These are phyloP conservation scores for Cliona cf. orientalis DNA, from an alignment of 37 sponge, comb jelly and placozoan genomes.

Conservation along the genomic window DNA sequence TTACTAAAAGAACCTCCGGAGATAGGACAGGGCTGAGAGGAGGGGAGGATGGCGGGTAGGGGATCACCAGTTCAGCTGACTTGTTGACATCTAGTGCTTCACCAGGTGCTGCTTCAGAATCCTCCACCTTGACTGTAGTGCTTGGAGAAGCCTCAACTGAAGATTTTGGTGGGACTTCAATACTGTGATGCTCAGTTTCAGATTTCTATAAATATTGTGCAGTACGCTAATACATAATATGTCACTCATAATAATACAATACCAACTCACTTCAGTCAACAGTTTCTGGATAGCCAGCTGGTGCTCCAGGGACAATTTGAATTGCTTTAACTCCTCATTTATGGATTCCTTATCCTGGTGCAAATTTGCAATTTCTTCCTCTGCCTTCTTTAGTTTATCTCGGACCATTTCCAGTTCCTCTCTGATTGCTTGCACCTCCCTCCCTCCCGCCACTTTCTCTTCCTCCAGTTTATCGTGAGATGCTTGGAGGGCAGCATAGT, in stretches of 20 bases:
- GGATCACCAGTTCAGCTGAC: too few species aligned
- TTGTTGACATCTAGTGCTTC: not conserved
- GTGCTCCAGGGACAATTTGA: slow-evolving; percentile 17
- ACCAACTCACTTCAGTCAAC: too few species aligned
- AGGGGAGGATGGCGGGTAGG: too few species aligned
- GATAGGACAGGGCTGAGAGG: too few species aligned
- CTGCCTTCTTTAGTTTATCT: not conserved
- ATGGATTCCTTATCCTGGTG: not conserved
- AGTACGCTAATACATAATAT: not conserved
- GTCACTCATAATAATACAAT: too few species aligned
- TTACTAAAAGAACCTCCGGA: too few species aligned
- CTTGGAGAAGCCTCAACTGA: too few species aligned
- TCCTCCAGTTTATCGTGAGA: slow-evolving; percentile 26
- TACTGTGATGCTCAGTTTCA: not conserved
- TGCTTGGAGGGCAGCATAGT: slow-evolving; percentile 39
- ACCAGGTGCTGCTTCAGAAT: too few species aligned
- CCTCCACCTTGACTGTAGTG: too few species aligned
- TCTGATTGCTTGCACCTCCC: not conserved
- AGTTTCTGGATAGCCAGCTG: not conserved
- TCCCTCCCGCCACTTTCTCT: not conserved
- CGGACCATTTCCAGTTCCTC: not conserved
- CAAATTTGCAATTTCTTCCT: slow-evolving; percentile 1
- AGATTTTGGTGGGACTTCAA: not conserved
- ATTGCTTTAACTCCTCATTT: not conserved
- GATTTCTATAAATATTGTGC: not conserved